Percentiles rank a stretch among this genome's conserved stretches.
These are phyloP conservation scores for Antigone vipio DNA, from an alignment of 2,113 vertebrate genomes.

Conservation along the genomic window DNA sequence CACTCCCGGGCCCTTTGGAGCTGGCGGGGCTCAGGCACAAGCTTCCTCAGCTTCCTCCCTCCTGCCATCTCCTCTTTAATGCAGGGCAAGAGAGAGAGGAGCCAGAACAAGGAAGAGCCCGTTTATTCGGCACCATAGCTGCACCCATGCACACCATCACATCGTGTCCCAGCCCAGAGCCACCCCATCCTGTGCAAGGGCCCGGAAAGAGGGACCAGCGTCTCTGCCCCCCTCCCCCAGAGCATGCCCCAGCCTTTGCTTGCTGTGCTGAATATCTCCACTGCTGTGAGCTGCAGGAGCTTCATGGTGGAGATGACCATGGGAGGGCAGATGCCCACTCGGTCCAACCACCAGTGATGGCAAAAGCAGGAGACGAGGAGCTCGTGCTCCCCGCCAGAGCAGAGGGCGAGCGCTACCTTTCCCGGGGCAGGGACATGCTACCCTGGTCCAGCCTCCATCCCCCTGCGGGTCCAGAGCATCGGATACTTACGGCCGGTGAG, in stretches of 20 bases:
- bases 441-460: not conserved
- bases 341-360: fast-evolving
- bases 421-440: not conserved
- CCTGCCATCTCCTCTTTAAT: not conserved
- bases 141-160: fast-evolving
- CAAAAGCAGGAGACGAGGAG: not conserved
- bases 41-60: not conserved
- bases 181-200: fast-evolving
- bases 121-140: fast-evolving
- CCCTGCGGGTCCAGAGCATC: fast-evolving
- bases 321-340: not conserved
- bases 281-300: not conserved
- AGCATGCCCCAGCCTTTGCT: not conserved
- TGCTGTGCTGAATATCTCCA: not conserved
- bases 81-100: not conserved
- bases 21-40: not conserved
- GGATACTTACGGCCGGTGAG: conserved; percentile 84
- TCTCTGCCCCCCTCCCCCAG: not conserved
- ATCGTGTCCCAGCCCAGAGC: not conserved
- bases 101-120: not conserved
- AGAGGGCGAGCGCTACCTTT: not conserved
- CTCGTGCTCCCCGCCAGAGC: fast-evolving
- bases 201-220: fast-evolving
- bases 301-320: not conserved
- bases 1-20: not conserved